Evolutionary conservation across 2,797 vertebrate species (phyloP).

Genomic region (Hapalemur alaotrensis): DNA sequence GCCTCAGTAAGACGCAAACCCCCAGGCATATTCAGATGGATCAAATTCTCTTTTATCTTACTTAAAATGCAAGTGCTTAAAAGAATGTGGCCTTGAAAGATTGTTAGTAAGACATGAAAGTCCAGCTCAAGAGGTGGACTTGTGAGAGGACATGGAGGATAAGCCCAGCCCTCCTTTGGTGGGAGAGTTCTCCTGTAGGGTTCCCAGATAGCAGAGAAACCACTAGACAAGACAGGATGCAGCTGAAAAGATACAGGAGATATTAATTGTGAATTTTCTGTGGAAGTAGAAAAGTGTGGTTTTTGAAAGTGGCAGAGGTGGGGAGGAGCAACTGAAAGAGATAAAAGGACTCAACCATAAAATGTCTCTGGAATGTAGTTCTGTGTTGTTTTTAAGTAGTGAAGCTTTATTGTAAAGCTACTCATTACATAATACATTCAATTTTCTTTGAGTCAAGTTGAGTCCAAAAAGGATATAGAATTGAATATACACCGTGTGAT

Average conservation of each 20-base stretch:
- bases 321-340: background rate
- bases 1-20: background rate
- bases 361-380: background rate
- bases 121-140: background rate
- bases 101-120: constrained; percentile 36
- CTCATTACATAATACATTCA: background rate
- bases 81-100: constrained; percentile 38
- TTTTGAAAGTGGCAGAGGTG: background rate
- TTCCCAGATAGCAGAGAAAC: background rate
- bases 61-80: constrained; percentile 53
- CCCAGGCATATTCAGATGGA: constrained; percentile 5
- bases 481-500: background rate
- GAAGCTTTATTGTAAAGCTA: constrained; percentile 37
- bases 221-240: background rate
- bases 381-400: background rate
- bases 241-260: background rate
- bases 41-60: constrained; percentile 59
- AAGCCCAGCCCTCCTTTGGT: background rate
- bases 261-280: background rate
- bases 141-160: background rate
- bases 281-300: background rate
- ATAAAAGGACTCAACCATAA: background rate
- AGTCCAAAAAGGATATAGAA: constrained; percentile 3
- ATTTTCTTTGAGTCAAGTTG: background rate
- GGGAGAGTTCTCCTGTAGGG: background rate